Percentiles rank a stretch among this genome's conserved stretches.
Conservation (phyloP, 2,113 vertebrate genomes). For the Dascyllus trimaculatus region DNA sequence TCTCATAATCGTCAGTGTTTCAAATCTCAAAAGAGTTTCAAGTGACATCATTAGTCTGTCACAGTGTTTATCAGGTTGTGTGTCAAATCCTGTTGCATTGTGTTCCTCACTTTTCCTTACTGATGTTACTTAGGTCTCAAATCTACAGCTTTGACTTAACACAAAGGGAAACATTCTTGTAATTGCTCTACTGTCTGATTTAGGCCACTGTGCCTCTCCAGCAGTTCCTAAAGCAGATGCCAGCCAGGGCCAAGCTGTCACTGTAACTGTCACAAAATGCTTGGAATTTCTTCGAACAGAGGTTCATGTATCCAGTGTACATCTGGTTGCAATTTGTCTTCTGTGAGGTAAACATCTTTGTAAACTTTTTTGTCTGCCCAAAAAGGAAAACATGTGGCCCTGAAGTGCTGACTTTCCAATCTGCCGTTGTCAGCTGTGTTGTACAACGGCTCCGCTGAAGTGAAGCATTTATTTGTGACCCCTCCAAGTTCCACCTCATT, state of each 20-base stretch:
- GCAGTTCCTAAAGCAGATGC: constrained; percentile 34
- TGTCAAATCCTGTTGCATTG: too few relatives aligned
- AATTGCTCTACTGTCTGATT: too few relatives aligned
- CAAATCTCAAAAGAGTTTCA: background rate
- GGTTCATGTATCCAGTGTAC: constrained; percentile 39
- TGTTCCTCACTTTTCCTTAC: too few relatives aligned
- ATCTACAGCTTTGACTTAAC: too few relatives aligned
- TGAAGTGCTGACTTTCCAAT: constrained; percentile 68
- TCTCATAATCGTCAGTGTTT: too few relatives aligned
- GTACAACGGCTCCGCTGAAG: constrained; percentile 66
- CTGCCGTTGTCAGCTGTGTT: constrained; percentile 72
- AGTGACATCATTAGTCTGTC: too few relatives aligned
- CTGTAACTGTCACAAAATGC: constrained; percentile 21
- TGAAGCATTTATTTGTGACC: constrained; percentile 76
- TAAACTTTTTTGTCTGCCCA: constrained; percentile 48
- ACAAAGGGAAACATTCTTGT: too few relatives aligned
- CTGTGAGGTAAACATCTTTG: constrained; percentile 41
- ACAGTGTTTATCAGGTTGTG: too few relatives aligned
- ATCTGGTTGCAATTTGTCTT: constrained; percentile 72
- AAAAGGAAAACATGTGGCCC: constrained; percentile 62
- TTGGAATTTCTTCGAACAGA: constrained; percentile 11
- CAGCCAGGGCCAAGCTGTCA: background rate
- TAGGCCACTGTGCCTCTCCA: background rate
- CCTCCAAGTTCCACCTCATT: constrained; percentile 78
- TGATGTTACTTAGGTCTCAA: too few relatives aligned